A percentile compares a stretch with the other conserved stretches of the same genome.
phyloP scores from a whole-genome alignment of 2,113 vertebrate species.

The Colistium nudipinnis region DNA sequence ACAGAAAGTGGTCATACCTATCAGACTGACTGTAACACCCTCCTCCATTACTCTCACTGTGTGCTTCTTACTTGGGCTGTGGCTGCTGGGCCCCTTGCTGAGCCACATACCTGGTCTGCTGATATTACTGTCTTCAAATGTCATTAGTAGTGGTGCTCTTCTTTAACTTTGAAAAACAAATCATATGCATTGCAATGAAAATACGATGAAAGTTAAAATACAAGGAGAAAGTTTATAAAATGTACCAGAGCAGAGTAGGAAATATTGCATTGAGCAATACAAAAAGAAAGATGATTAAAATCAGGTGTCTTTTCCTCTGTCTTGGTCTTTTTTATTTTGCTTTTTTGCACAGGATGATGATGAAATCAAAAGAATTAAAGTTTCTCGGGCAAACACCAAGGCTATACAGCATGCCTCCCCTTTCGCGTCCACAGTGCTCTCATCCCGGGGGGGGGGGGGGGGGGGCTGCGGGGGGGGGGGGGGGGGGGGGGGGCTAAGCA shows the following conservation, averaged over 20 bases:
- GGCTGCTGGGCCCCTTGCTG: no score
- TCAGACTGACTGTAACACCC: no score
- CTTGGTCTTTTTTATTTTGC: neutral
- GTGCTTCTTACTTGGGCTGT: no score
- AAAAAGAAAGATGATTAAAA: neutral
- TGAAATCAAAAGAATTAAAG: conserved; percentile 14
- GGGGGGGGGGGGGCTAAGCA: neutral
- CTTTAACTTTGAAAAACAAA: no score
- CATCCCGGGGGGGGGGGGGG: neutral
- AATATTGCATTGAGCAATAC: neutral
- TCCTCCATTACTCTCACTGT: no score
- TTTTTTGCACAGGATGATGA: conserved; percentile 19
- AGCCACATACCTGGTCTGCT: no score
- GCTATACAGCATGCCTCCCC: conserved; percentile 13
- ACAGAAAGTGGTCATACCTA: neutral
- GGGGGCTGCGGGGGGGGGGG: neutral
- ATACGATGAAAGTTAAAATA: no score
- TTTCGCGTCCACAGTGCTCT: conserved; percentile 27
- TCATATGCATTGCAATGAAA: no score
- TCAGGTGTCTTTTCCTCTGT: neutral
- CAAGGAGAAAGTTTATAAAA: no score
- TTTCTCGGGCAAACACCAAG: conserved; percentile 15
- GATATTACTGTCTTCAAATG: no score
- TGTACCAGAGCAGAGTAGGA: no score
- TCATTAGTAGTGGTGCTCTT: no score